phyloP scores from a whole-genome alignment of 2,113 vertebrate species.

The Salminus brasiliensis region DNA sequence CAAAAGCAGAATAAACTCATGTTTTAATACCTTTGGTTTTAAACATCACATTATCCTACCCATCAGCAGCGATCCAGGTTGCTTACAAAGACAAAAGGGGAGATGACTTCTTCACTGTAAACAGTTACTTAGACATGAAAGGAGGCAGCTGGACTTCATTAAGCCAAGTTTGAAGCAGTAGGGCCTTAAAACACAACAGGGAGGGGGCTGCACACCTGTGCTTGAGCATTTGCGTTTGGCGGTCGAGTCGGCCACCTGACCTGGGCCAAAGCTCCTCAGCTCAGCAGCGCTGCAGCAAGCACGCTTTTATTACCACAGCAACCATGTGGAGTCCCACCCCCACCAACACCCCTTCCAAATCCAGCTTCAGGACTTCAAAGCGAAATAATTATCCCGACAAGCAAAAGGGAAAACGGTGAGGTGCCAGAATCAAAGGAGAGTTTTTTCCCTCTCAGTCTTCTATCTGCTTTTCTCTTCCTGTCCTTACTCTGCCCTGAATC shows the following conservation, averaged over 20 bases:
- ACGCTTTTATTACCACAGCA: constrained; percentile 52
- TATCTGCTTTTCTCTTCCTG: background rate
- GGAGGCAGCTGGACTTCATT: constrained; percentile 49
- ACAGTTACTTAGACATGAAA: constrained; percentile 26
- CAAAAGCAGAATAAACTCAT: too few species aligned
- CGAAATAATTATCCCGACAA: constrained; percentile 58
- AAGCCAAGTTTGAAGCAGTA: background rate
- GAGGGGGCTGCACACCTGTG: constrained; percentile 51
- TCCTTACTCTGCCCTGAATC: background rate
- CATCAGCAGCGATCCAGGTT: constrained; percentile 2
- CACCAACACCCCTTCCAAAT: constrained; percentile 21
- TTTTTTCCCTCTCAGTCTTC: background rate
- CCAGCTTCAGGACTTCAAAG: constrained; percentile 60
- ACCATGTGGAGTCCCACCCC: constrained; percentile 40
- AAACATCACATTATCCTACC: constrained; percentile 2
- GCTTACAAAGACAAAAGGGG: background rate
- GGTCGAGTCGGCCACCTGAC: constrained; percentile 37
- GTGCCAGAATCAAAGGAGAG: background rate
- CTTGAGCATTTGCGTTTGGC: constrained; percentile 14
- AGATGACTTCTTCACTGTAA: background rate
- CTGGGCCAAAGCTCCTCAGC: constrained; percentile 25
- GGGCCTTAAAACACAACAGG: background rate
- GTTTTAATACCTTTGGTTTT: too few species aligned
- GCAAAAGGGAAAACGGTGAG: constrained; percentile 27
- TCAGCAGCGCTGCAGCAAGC: background rate